These are phyloP conservation scores for Sparidentex hasta DNA, from an alignment of 2,797 vertebrate genomes.

Conservation along the genomic window DNA sequence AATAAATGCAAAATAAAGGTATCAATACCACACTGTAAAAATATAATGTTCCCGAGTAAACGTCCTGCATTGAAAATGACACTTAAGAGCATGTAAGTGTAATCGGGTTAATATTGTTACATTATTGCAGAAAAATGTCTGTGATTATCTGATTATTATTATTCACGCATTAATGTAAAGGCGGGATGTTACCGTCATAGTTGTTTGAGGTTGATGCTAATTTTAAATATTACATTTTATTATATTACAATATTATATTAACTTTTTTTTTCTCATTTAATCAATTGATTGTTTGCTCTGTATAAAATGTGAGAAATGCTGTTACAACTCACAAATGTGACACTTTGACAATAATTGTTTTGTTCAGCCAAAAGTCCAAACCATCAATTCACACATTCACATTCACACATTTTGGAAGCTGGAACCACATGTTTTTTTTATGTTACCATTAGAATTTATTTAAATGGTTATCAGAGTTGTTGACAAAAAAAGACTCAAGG, in stretches of 20 bases:
- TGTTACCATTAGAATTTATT: not conserved
- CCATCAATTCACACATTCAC: no score
- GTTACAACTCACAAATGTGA: not conserved
- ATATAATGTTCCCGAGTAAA: not conserved
- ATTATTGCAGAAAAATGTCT: not conserved
- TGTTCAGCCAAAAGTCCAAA: not conserved
- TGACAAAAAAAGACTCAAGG: no score
- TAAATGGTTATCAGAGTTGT: not conserved
- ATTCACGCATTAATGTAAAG: not conserved
- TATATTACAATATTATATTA: no score
- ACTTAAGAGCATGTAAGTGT: no score
- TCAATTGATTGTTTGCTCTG: not conserved
- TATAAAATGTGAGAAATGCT: not conserved
- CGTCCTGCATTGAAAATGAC: no score
- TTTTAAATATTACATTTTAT: not conserved
- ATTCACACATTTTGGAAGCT: not conserved
- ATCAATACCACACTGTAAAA: not conserved
- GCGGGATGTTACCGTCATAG: not conserved
- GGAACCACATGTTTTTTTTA: not conserved
- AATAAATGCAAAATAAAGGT: not conserved
- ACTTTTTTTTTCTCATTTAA: not conserved
- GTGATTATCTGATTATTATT: not conserved
- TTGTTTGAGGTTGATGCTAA: not conserved
- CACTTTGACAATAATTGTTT: not conserved
- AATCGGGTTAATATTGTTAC: no score